These are phyloP conservation scores for Muntiacus muntjak DNA, from an alignment of 2,113 vertebrate genomes.

Conservation along the genomic window DNA sequence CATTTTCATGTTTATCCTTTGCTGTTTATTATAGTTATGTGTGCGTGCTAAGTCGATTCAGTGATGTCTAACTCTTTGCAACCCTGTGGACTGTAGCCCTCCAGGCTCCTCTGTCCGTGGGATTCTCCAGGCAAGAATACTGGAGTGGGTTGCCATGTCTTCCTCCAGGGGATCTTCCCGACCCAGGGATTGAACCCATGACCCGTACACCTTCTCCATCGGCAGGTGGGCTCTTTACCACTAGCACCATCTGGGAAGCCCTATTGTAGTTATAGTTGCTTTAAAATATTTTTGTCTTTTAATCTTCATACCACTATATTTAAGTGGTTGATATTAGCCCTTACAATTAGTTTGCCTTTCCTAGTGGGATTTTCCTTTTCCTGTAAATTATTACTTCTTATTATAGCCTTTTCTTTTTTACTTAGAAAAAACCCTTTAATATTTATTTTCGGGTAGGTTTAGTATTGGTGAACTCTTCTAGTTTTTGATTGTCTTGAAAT, in stretches of 20 bases:
- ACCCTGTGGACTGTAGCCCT: background rate
- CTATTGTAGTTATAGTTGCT: background rate
- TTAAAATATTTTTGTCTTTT: background rate
- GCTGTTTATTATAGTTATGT: background rate
- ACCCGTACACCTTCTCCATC: background rate
- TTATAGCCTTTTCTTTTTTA: background rate
- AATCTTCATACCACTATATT: background rate
- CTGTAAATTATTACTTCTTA: background rate
- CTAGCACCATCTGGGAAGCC: background rate
- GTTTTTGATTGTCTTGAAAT: background rate
- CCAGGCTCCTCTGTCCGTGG: background rate
- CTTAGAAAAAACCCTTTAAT: background rate
- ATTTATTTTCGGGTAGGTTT: background rate
- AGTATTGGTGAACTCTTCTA: background rate
- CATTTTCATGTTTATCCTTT: background rate
- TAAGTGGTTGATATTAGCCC: background rate
- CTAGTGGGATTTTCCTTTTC: background rate
- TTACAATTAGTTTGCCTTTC: background rate
- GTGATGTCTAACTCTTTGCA: background rate
- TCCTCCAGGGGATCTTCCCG: background rate
- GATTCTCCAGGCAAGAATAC: background rate
- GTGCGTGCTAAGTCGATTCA: background rate
- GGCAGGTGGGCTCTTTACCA: background rate
- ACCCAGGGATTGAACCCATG: background rate
- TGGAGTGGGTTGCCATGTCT: background rate